Evolutionary conservation across 2,797 vertebrate species (phyloP).

Genomic region (Echeneis naucrates): DNA sequence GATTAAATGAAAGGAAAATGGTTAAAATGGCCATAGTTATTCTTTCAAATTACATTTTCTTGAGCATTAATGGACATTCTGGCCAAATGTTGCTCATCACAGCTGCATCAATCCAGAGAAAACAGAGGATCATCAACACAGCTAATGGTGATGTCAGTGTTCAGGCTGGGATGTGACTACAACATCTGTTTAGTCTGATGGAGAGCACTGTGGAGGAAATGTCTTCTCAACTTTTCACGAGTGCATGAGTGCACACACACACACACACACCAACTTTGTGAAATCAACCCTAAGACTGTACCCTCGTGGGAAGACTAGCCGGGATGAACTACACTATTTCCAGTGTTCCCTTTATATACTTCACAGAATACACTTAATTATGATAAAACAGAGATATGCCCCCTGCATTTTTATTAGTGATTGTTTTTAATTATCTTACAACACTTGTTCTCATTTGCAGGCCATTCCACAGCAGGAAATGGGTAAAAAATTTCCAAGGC

Average conservation of each 20-base stretch:
- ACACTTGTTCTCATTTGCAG: constrained; percentile 55
- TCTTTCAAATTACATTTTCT: constrained; percentile 13
- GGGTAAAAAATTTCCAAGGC: constrained; percentile 59
- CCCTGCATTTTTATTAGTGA: constrained; percentile 32
- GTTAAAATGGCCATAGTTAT: constrained; percentile 6
- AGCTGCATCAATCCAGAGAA: constrained; percentile 17
- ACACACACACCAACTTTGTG: constrained; percentile 26
- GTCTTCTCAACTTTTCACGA: constrained; percentile 47
- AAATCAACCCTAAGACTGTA: constrained; percentile 22
- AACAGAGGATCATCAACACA: constrained; percentile 12
- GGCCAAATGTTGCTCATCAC: constrained; percentile 23
- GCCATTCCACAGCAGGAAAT: constrained; percentile 73
- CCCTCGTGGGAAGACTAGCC: constrained; percentile 16
- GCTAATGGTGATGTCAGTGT: constrained; percentile 48
- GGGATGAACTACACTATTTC: constrained; percentile 17
- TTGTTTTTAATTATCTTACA: constrained; percentile 55
- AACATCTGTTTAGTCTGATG: constrained; percentile 67
- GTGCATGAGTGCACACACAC: constrained; percentile 39
- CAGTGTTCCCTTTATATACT: background rate
- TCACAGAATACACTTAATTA: constrained; percentile 13
- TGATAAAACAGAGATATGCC: constrained; percentile 20
- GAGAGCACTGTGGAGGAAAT: constrained; percentile 41
- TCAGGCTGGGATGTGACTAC: constrained; percentile 42
- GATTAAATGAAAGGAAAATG: constrained; percentile 12
- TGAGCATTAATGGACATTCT: constrained; percentile 1